A percentile compares a stretch with the other conserved stretches of the same genome.
These are phyloP conservation scores for Psylliodes chrysocephalus DNA, from an alignment of 2,888 invertebrate genomes.

Conservation along the genomic window DNA sequence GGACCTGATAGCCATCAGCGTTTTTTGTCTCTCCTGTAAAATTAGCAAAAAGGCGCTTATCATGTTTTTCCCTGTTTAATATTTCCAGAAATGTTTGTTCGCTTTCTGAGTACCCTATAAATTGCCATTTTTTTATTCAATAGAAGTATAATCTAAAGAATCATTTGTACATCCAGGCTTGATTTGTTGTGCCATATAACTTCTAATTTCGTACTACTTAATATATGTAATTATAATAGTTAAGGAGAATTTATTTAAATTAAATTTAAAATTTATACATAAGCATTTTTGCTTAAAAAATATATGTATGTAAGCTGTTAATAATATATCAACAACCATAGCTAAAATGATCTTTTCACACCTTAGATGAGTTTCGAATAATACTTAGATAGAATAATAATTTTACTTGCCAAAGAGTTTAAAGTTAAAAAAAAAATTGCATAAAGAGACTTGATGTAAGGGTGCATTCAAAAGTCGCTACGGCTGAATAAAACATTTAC, in stretches of 20 bases:
- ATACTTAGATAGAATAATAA: conserved; percentile 21
- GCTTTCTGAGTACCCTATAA: too few relatives aligned
- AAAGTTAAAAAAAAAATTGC: conserved; percentile 4
- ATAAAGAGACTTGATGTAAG: conserved; percentile 13
- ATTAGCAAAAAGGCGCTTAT: too few relatives aligned
- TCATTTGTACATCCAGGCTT: conserved; percentile 13
- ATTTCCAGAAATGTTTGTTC: not conserved
- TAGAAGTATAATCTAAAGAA: not conserved
- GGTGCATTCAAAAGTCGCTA: not conserved
- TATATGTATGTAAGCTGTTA: conserved; percentile 26
- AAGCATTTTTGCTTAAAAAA: conserved; percentile 26
- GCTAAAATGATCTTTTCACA: conserved; percentile 28
- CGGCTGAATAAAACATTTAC: not conserved
- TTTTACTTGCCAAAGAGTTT: conserved; percentile 23
- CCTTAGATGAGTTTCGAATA: conserved; percentile 18
- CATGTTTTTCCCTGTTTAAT: not conserved
- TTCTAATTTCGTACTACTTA: conserved; percentile 5
- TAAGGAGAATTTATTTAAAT: conserved; percentile 23
- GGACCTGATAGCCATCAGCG: too few relatives aligned
- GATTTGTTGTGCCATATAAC: conserved; percentile 27
- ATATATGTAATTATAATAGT: conserved; percentile 24
- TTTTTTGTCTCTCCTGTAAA: too few relatives aligned
- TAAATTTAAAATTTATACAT: conserved; percentile 24
- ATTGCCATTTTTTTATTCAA: not conserved
- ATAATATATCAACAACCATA: conserved; percentile 28